Conservation (phyloP, 2,797 vertebrate genomes). For the Sebastes cheni region DNA sequence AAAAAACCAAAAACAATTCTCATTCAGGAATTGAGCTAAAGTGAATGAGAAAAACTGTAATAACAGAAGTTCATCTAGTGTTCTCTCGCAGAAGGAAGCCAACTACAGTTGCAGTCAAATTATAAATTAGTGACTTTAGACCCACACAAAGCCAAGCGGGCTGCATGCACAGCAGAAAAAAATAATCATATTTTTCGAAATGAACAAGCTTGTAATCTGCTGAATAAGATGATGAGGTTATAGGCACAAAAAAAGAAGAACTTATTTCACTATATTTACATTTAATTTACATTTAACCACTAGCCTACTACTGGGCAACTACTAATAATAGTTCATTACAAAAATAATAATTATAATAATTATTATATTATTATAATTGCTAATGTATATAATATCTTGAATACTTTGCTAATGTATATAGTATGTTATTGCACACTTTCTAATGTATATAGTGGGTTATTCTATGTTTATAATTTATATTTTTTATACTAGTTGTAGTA, state of each 20-base stretch:
- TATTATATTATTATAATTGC: too few relatives aligned
- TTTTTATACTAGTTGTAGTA: too few relatives aligned
- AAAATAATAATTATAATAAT: neutral
- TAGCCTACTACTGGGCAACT: neutral
- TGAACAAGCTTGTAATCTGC: neutral
- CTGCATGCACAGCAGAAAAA: neutral
- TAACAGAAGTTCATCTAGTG: neutral
- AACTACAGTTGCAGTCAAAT: neutral
- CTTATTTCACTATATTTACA: neutral
- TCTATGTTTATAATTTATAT: too few relatives aligned
- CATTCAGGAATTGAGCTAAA: too few relatives aligned
- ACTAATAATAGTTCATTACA: neutral
- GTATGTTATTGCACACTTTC: too few relatives aligned
- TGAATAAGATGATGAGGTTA: neutral
- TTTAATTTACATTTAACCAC: too few relatives aligned
- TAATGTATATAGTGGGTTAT: too few relatives aligned
- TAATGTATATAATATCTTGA: too few relatives aligned
- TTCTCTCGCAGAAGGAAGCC: neutral
- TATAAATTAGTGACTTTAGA: neutral
- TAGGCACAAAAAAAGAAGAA: neutral
- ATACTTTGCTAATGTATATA: too few relatives aligned
- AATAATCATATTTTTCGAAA: neutral
- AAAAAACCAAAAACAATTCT: too few relatives aligned
- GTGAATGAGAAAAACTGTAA: too few relatives aligned
- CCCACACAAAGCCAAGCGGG: neutral